phyloP scores from a whole-genome alignment of 1,140 invertebrate species.

The Hycleus cichorii region DNA sequence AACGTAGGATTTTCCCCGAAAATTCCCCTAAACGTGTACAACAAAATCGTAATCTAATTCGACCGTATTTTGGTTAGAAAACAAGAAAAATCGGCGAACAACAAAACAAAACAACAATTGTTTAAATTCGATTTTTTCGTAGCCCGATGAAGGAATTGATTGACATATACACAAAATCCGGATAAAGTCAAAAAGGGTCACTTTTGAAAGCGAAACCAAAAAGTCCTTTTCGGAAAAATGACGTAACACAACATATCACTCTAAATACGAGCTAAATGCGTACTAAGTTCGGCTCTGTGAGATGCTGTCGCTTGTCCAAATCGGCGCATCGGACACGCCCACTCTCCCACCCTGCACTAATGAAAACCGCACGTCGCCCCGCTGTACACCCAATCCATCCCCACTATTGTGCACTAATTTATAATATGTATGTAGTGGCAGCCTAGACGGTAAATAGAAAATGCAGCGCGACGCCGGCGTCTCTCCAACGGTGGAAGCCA shows the following conservation, averaged over 20 bases:
- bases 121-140: too few species aligned
- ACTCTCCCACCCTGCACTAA: constrained; percentile 21
- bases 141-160: too few species aligned
- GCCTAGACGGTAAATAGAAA: neutral
- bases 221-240: constrained; percentile 40
- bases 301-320: constrained; percentile 29
- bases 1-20: neutral
- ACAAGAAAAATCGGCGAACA: constrained; percentile 5
- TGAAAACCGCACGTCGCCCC: neutral
- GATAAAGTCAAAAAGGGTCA: constrained; percentile 31
- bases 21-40: neutral
- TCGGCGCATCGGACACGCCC: constrained; percentile 25
- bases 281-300: constrained; percentile 32
- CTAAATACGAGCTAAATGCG: constrained; percentile 42
- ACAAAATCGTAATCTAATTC: neutral
- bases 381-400: neutral
- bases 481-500: too few species aligned
- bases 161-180: constrained; percentile 25
- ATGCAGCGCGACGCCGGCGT: neutral
- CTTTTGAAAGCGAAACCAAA: constrained; percentile 41
- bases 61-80: neutral
- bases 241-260: constrained; percentile 43
- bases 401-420: neutral
- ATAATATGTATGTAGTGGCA: neutral
- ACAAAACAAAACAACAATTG: constrained; percentile 5